Percentiles rank a stretch among this genome's conserved stretches.
Conservation (phyloP, 1,140 invertebrate species). For the Papilio helenus region DNA sequence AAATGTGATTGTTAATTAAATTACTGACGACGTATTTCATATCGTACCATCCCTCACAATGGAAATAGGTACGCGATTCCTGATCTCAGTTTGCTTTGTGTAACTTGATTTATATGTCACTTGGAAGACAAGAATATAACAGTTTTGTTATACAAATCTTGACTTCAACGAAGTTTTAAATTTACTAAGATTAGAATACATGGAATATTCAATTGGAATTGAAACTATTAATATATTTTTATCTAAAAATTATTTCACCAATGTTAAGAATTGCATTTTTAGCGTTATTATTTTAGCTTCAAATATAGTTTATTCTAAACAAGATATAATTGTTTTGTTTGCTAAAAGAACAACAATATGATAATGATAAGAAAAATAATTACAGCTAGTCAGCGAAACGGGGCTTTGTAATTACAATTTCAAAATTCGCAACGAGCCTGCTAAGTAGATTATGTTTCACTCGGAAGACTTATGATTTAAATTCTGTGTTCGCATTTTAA, state of each 20-base stretch:
- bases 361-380: constrained; percentile 1
- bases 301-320: no score
- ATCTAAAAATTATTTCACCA: background rate
- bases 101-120: constrained; percentile 17
- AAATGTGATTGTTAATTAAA: constrained; percentile 23
- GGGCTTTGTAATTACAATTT: constrained; percentile 12
- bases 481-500: constrained; percentile 27
- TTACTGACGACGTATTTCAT: constrained; percentile 19
- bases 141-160: constrained; percentile 11
- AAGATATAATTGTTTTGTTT: background rate
- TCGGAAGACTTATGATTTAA: constrained; percentile 25
- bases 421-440: constrained; percentile 15
- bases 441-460: constrained; percentile 27
- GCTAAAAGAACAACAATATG: background rate
- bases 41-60: background rate
- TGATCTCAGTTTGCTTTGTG: constrained; percentile 8
- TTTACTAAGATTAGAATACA: background rate
- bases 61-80: background rate
- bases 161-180: background rate
- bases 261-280: no score
- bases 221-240: background rate
- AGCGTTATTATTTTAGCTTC: no score
- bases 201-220: background rate
- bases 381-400: constrained; percentile 10
- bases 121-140: background rate